Evolutionary conservation across 2,797 vertebrate genomes (phyloP).

Genomic region (Myiotriccus ornatus): DNA sequence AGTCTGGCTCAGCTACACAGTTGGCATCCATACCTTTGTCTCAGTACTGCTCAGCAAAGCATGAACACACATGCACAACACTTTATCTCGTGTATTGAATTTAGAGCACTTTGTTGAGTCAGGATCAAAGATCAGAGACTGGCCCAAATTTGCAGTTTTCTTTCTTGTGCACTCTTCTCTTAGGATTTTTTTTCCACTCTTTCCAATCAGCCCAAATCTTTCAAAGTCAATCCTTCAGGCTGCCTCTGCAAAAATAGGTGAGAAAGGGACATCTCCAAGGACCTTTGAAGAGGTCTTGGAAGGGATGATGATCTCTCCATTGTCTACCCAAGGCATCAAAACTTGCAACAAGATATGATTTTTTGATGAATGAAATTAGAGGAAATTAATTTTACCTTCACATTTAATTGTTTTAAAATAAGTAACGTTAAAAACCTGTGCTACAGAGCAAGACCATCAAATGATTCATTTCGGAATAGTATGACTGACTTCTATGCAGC

Average conservation of each 20-base stretch:
- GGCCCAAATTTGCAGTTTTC: neutral
- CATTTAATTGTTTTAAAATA: neutral
- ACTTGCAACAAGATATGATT: neutral
- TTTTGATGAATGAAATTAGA: neutral
- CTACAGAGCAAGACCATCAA: neutral
- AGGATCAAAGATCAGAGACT: neutral
- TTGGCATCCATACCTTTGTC: neutral
- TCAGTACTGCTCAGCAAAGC: neutral
- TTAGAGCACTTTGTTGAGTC: neutral
- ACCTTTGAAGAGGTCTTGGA: neutral
- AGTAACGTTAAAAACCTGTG: neutral
- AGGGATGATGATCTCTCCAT: neutral
- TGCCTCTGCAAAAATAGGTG: neutral
- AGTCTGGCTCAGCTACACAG: neutral
- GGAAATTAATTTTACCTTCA: rapidly evolving
- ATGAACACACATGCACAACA: rapidly evolving
- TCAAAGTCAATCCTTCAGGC: neutral
- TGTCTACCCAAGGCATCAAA: neutral
- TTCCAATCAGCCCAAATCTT: neutral
- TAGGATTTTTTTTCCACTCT: neutral
- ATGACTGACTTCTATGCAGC: neutral
- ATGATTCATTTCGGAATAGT: neutral
- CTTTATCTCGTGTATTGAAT: neutral
- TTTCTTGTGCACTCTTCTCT: neutral
- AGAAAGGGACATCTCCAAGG: neutral